Evolutionary conservation across 35 echinoderm and acorn worm species (phyloP), one percentile per base, ranked within the genome.

Genomic region (Antedon bifida): DNA sequence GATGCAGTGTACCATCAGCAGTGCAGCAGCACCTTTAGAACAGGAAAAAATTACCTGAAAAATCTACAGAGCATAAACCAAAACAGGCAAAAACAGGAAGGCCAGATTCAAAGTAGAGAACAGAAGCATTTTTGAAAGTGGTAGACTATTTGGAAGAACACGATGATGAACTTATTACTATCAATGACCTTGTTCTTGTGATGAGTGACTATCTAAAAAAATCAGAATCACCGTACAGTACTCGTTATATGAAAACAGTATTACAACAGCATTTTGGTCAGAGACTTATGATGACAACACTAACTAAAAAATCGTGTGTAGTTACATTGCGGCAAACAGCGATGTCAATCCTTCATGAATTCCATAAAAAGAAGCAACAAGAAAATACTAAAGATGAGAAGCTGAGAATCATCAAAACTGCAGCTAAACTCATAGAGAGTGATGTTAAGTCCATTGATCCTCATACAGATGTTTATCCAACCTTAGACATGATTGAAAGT

Each of bases 1-100:
- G 82, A 84, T 84, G 82, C 82, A 29, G n/a, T 84, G n/a, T 84
- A 84, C 34, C 73, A 85, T 34, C 55, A 76, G 8, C 16, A 31
- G 0, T 76, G 73, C 75, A 75, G 64, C 34, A 16, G 11, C 23
- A 76, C 74, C 36, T 85, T 85, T 42, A 73, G 13, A 76, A 14
- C 0, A 26, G 9, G 33, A 76, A 77, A 31, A 35, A 76, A 4
- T 9, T 85, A 32, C 83, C 83, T 0, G 0, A 0, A n/a, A 11
- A 75, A 75, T 76, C 9, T 77, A n/a, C 83, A 33, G 56, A 34
- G 23, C 4, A 76, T 26, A 23, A 0, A 38, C 21, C 29, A 7
- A 85, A 76, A 85, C 12, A 75, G 30, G 0, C 14, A 29, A 75
- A 77, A 85, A 1, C 0, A 3, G 64, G 83, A 35, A 85, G 55